Evolutionary conservation across 2,797 vertebrate genomes (phyloP), one percentile per base, ranked within the genome.

Genomic region (Telmatherina bonti): DNA sequence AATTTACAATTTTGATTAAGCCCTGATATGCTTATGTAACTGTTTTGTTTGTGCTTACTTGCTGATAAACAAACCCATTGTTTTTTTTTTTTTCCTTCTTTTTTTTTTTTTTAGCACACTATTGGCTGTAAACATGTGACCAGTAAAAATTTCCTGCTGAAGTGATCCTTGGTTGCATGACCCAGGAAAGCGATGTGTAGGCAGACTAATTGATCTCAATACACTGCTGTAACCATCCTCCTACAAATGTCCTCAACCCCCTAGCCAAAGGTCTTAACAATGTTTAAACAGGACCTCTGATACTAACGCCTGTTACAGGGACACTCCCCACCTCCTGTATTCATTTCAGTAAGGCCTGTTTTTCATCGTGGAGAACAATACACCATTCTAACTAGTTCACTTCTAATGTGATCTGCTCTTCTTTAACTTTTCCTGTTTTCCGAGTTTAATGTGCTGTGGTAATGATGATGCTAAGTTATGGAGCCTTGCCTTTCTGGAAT

Each of bases 251-350:
- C 55, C 47, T 71, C 74, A 58, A 59, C 52, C 66, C 78, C 47
- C 13, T 3, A 86, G 81, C 67, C 91, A 93, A 92, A 93, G 93
- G 89, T 90, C 89, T 78, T 80, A 49, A 65, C 41, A n/a, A 76
- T 90, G 84, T 92, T 90, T 85, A 84, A 91, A 90, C 85, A 88
- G 78, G 64, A 67, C 13, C 61, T 72, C 41, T 52, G 66, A 79
- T 75, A 64, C 62, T 70, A 56, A 69, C 62, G 29, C 77, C 77
- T 43, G 45, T 41, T 74, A 78, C 54, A 41, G 26, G 29, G 51
- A 73, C 78, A 83, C 70, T 53, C 72, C 75, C 78, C 67, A 38
- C 62, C 72, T 61, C 74, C 58, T 55, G 51, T 67, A 43, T 81
- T 76, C 47, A 59, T 71, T 70, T 70, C 41, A 63, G 18, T n/a